Evolutionary conservation across 2,888 invertebrate genomes (phyloP), one percentile per base, ranked within the genome.

Genomic region (Holacanthella duospinosa): DNA sequence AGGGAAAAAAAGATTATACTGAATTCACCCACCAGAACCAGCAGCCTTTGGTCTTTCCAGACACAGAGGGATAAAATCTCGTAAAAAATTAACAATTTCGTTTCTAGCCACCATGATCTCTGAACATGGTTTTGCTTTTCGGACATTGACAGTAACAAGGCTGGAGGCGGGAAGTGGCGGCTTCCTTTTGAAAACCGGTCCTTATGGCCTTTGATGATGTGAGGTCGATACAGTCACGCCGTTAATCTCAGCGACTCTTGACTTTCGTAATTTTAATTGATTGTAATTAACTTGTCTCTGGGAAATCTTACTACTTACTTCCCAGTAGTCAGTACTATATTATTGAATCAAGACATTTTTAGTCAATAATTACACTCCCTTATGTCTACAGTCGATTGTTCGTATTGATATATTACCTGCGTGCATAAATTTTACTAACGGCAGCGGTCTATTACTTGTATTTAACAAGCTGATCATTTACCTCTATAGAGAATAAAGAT

Each of bases 61-160:
- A n/a, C n/a, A n/a, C n/a, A n/a, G n/a, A n/a, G 21, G 48, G 48
- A 21, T 9, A 48, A 21, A 48, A 48, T 48, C 48, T 48, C 12
- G 4, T 48, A 48, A 48, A 48, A n/a, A 48, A 48, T 48, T 48
- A 48, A 48, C 48, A 16, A 60, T 60, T 29, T 59, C 60, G 43
- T 55, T 28, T 28, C 43, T 58, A 58, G 26, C 63, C 53, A 54
- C 55, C 55, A 25, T 19, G 26, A 25, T 19, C 21, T 24, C 27
- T 29, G 29, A 56, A 55, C 27, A 27, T 36, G 36, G 19, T 19
- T 12, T 56, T 29, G 9, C 19, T 56, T 56, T 56, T 29, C n/a
- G 28, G 56, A 55, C 26, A 26, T 25, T 55, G 55, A 56, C 28
- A 56, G 56, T 56, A 56, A 29, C 55, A 36, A 36, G 36, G 36